Evolutionary conservation across 2,113 vertebrate species (phyloP).

Genomic region (Pyxicephalus adspersus): DNA sequence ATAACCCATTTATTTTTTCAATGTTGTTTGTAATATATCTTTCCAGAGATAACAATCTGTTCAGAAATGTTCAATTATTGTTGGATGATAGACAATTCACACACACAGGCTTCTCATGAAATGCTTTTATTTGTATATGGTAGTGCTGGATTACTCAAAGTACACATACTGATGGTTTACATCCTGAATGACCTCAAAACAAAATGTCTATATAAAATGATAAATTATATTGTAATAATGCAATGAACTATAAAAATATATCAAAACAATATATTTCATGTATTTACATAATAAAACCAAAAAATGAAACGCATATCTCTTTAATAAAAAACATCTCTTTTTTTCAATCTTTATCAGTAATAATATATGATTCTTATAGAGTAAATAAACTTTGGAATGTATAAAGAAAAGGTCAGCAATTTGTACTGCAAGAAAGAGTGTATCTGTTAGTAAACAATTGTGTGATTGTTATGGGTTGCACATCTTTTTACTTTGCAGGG

Average conservation of each 20-base stretch:
- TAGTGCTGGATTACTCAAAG: neutral
- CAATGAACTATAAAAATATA: constrained; percentile 26
- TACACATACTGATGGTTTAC: neutral
- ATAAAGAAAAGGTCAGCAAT: no score
- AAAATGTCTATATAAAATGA: constrained; percentile 14
- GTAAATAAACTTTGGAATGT: no score
- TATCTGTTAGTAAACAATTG: no score
- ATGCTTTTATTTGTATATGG: neutral
- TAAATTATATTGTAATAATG: neutral
- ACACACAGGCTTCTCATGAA: neutral
- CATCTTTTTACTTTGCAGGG: no score
- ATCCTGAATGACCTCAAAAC: neutral
- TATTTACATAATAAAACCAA: constrained; percentile 24
- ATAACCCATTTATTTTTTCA: no score
- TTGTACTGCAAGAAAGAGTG: no score
- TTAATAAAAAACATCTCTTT: neutral
- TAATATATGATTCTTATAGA: no score
- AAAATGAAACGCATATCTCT: neutral
- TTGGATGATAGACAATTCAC: neutral
- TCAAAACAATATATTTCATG: neutral
- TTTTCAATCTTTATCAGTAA: no score
- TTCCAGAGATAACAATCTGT: no score
- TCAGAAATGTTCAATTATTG: no score
- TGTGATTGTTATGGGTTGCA: no score
- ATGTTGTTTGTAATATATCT: no score